Evolutionary conservation across 2,888 invertebrate genomes (phyloP), one percentile per base, ranked within the genome.

Genomic region (Chymomyza fuscimana): DNA sequence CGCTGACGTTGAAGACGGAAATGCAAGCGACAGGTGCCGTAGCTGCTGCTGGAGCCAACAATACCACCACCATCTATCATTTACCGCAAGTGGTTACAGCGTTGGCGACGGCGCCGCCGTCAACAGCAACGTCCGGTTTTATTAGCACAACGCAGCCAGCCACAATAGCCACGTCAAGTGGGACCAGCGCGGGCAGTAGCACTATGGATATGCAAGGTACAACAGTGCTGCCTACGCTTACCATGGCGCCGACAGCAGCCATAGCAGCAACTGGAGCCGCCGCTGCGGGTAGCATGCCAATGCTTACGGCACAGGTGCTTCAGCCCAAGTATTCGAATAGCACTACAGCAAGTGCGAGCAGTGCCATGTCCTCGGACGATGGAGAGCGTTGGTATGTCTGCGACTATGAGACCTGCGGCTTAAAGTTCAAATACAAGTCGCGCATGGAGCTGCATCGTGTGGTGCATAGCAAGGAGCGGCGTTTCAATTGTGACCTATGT

Each of bases 341-440:
- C 78, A 89, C 90, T 36, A 89, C 89, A 66, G 89, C 90, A 4
- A 89, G 90, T 36, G 90, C 90, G 58, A 90, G 90, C 67, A 89
- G 90, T 63, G 89, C 91, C 6, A 85, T 90, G 54, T 90, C 90
- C 12, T 90, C 90, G 4, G 90, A 90, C 12, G 90, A 90, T 58
- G 90, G 90, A 1, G 90, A 90, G 65, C 90, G 90, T 52, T 90
- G 90, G 90, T 90, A 90, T 50, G 79, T 89, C 54, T 90, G 90
- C 77, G 90, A 90, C 65, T 88, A 81, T 65, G 88, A 87, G 50
- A 82, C 82, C 19, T 90, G 90, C 66, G 91, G 90, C 0, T 72
- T 90, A 7, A 90, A 90, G 67, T 90, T 90, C 60, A 90, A 90
- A 72, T 90, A 90, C 72, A 90, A 90, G 74, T 90, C 91, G 6